These are phyloP conservation scores for Protobothrops mucrosquamatus DNA, from an alignment of 2,113 vertebrate species.

Conservation along the genomic window DNA sequence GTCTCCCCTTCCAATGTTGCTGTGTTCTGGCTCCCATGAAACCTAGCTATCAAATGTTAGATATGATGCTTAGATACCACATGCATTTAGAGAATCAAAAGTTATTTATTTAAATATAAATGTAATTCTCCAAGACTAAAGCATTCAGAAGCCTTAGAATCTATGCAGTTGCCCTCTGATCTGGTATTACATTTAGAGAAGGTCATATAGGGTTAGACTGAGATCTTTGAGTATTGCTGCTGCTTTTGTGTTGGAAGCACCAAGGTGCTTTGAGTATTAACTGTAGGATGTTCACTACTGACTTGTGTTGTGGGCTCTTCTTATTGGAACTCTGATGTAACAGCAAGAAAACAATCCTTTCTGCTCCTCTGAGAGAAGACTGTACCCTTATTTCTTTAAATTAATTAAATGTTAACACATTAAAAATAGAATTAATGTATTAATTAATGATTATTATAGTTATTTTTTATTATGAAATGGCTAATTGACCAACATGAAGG, in stretches of 20 bases:
- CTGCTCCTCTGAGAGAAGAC: not conserved
- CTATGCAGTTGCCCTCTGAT: not conserved
- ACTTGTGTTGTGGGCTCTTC: not conserved
- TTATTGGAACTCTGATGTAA: not conserved
- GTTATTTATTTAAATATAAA: not conserved
- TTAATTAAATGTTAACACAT: not conserved
- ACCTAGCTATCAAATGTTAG: not conserved
- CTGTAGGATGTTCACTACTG: not conserved
- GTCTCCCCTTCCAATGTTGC: not conserved
- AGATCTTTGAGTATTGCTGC: not conserved
- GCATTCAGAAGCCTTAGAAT: not conserved
- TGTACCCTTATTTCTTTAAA: not conserved
- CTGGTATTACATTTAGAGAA: not conserved
- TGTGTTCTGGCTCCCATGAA: not conserved
- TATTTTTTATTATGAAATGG: not conserved
- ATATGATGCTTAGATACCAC: not conserved
- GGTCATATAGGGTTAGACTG: not conserved
- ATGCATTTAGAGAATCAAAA: not conserved
- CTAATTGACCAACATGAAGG: not conserved
- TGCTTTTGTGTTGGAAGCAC: not conserved
- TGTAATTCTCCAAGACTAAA: not conserved
- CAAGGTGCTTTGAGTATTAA: not conserved
- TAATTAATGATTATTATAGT: not conserved
- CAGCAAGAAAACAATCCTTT: not conserved
- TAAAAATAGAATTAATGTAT: not conserved